Base-by-base conservation (phyloP, 2,797 vertebrate genomes). In the Poeciliopsis presidionis region DNA sequence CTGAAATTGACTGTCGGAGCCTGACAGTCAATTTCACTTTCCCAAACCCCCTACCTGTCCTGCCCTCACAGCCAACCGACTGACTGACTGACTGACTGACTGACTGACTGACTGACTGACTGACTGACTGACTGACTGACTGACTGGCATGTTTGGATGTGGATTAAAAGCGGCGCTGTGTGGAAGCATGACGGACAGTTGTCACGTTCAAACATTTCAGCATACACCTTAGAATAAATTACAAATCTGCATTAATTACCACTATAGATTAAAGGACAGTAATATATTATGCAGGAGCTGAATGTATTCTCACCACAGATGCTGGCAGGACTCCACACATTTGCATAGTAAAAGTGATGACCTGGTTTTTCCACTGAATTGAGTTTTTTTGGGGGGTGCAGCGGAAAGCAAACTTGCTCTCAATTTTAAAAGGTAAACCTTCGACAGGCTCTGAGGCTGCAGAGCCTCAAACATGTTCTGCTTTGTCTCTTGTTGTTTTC, bases 201-300 rank as follows among this genome's bases (percentile, higher is more conserved):
- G 65, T 59, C 69, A 22, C 36, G 11, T 51, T 28, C 41, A 51
- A 22, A 41, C 14, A 53, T 63, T 39, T 39, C 16, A 45, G 16
- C n/a, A 22, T 41, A 57, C 46, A 69, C 46, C 12, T 69, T 5
- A 69, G 43, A 73, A 72, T 78, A 30, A 87, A 77, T 39, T 70
- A 82, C 14, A 20, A 36, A 74, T 36, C 16, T 36, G 79, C 77
- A 63, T 75, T 75, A 55, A 81, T 76, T 77, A 77, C 45, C 72
- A 55, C 33, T 28, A 45, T 28, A 67, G 41, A 69, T 46, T 61
- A 74, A 67, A 63, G 72, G 7, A 20, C 25, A 8, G 72, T 57
- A 14, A 28, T 36, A 9, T 51, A 73, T 47, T 33, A 67, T 59
- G 16, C 18, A 41, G 36, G 46, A 59, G 67, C 69, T 57, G 9